phyloP scores from a whole-genome alignment of 2,113 vertebrate genomes.

The Psittacula cyanocephala region DNA sequence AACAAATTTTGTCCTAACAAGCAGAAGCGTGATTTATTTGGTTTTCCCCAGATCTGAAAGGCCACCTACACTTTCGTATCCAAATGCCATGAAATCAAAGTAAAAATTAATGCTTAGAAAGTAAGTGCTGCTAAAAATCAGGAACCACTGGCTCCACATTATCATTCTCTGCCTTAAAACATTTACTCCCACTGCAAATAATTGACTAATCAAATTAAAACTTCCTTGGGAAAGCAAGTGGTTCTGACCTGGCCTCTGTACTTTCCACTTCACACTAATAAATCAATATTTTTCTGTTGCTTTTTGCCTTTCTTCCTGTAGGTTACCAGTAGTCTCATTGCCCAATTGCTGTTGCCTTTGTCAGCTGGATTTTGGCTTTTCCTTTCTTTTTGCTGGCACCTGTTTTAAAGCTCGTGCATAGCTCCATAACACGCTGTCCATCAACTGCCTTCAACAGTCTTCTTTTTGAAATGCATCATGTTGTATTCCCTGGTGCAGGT shows the following conservation, averaged over 20 bases:
- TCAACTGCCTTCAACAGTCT: background rate
- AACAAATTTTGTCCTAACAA: background rate
- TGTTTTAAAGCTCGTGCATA: background rate
- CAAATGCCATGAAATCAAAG: background rate
- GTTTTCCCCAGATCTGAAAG: conserved; percentile 1
- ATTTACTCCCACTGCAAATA: background rate
- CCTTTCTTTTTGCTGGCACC: conserved; percentile 22
- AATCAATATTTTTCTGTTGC: conserved; percentile 5
- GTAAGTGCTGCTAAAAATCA: background rate
- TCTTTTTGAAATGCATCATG: background rate
- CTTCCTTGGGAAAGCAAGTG: background rate
- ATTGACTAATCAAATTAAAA: conserved; percentile 14
- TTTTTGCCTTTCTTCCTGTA: conserved; percentile 12
- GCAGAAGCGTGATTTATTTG: background rate
- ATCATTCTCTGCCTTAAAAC: background rate
- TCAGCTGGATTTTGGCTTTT: conserved; percentile 24
- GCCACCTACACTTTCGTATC: background rate
- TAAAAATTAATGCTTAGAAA: background rate
- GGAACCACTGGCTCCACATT: background rate
- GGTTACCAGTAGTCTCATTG: background rate
- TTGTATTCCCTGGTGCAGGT: background rate
- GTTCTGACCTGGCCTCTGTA: background rate
- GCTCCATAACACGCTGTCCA: background rate
- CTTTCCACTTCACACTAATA: conserved; percentile 15
- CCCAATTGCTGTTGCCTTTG: background rate